Base-by-base conservation (phyloP, 2,888 invertebrate genomes). In the Cremastinae sp. region DNA sequence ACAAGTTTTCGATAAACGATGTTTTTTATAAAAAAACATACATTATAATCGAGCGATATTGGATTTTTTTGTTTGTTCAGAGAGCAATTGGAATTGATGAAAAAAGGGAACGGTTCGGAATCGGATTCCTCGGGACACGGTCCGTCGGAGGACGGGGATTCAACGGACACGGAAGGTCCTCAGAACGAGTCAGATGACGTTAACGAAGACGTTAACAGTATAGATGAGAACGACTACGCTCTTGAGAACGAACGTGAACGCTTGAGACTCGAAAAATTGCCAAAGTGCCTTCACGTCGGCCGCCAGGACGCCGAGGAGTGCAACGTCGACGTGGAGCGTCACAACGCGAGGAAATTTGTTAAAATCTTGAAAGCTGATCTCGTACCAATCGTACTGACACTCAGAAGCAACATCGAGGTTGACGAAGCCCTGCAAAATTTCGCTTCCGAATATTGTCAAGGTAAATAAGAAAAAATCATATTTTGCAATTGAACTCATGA, bases 351-450 rank as follows among this genome's bases (percentile, higher is more conserved):
- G 16, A 94, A 95, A 85, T 97, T 97, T 87, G 94, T 96, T 0
- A 94, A 94, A 84, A 95, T 95, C 0, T 87, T 97, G 20, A 93
- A 93, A 76, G 92, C 93, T 75, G 93, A 95, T 72, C 90, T 96
- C 45, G 91, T 98, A 9, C 96, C 97, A 0, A 94, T 94, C 85
- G 90, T 97, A 1, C 89, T 96, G 53, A 91, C 93, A 20, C 90
- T 96, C 0, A 92, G 95, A 78, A 96, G 96, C 80, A 95, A 96
- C 69, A 94, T 96, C 80, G 96, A 97, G 90, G 95, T 97, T 18
- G 98, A 98, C 85, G 96, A 97, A 88, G 95, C 96, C 0, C 92
- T 98, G 89, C 97, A 97, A 90, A 95, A 96, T 86, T 98, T 98
- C 85, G 95, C 98, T 0, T 97, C 97, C 0, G 94, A 95, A 78